phyloP scores from a whole-genome alignment of 2,888 invertebrate genomes.

The Caenorhabditis panamensis region DNA sequence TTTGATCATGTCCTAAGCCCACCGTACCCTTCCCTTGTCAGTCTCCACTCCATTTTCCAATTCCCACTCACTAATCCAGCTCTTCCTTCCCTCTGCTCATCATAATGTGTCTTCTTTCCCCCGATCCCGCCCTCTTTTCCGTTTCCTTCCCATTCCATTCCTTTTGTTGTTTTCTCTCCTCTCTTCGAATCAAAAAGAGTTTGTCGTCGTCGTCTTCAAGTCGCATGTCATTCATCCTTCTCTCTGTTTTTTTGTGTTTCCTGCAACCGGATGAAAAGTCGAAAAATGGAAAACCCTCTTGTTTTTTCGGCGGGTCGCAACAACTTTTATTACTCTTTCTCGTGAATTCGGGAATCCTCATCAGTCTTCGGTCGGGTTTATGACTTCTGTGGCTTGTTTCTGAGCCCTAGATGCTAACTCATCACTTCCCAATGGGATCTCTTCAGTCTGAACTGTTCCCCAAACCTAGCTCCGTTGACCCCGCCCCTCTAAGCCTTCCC shows the following conservation, averaged over 20 bases:
- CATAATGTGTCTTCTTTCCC: slow-evolving; percentile 28
- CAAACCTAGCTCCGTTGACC: too few species aligned
- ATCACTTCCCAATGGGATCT: neutral
- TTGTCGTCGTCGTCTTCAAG: slow-evolving; percentile 10
- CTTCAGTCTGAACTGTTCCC: too few species aligned
- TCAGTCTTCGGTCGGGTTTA: neutral
- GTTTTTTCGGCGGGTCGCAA: neutral
- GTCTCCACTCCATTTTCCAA: slow-evolving; percentile 16
- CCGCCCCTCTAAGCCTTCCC: too few species aligned
- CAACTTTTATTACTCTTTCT: slow-evolving; percentile 16
- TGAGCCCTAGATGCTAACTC: neutral
- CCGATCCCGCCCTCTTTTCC: slow-evolving; percentile 20
- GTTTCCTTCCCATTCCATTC: slow-evolving; percentile 17
- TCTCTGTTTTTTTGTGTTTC: slow-evolving; percentile 19
- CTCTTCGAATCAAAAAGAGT: slow-evolving; percentile 41
- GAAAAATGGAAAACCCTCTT: neutral
- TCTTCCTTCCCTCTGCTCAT: slow-evolving; percentile 17
- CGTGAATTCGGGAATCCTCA: neutral
- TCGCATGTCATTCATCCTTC: slow-evolving; percentile 39
- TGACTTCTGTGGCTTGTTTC: neutral
- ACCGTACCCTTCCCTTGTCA: slow-evolving; percentile 1
- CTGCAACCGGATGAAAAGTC: neutral
- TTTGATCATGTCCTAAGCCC: neutral
- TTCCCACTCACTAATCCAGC: slow-evolving; percentile 38
- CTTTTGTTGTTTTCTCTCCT: slow-evolving; percentile 41